Evolutionary conservation across 1,140 invertebrate species (phyloP), one percentile per base, ranked within the genome.

Genomic region (Batillaria attramentaria): DNA sequence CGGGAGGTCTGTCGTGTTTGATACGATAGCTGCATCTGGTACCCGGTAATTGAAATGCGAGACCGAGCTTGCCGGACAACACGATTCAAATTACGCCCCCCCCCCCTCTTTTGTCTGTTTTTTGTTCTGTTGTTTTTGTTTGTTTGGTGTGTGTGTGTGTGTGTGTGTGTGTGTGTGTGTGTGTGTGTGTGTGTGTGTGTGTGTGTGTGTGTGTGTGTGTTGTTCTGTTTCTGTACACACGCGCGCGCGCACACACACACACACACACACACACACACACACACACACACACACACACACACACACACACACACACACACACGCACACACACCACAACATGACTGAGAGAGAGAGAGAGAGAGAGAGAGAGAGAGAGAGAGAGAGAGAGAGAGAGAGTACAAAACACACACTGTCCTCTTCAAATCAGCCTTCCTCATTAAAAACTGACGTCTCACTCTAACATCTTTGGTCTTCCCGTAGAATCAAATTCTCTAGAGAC

Each of bases 351-450:
- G n/a, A 62, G n/a, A 28, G n/a, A 28, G 57, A 62, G 1, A 62
- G n/a, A 62, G 57, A 62, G 57, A 28, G 57, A 20, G 57, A 62
- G 57, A 62, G 57, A 62, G 57, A 62, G 57, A 20, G 57, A 62
- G 57, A 62, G 57, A 62, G 57, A 62, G 57, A 62, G 31, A 18
- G 31, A 24, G n/a, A 24, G 46, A 18, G 46, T 54, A n/a, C n/a
- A n/a, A n/a, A n/a, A n/a, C n/a, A n/a, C n/a, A n/a, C n/a, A n/a
- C n/a, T n/a, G n/a, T n/a, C n/a, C n/a, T n/a, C n/a, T n/a, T n/a
- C n/a, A n/a, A n/a, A n/a, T n/a, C n/a, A n/a, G n/a, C n/a, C n/a
- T n/a, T n/a, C n/a, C n/a, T n/a, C n/a, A n/a, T n/a, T n/a, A n/a
- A n/a, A n/a, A n/a, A n/a, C n/a, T n/a, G n/a, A n/a, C n/a, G n/a